These are phyloP conservation scores for Tursiops truncatus DNA, from an alignment of 2,113 vertebrate genomes.

Conservation along the genomic window DNA sequence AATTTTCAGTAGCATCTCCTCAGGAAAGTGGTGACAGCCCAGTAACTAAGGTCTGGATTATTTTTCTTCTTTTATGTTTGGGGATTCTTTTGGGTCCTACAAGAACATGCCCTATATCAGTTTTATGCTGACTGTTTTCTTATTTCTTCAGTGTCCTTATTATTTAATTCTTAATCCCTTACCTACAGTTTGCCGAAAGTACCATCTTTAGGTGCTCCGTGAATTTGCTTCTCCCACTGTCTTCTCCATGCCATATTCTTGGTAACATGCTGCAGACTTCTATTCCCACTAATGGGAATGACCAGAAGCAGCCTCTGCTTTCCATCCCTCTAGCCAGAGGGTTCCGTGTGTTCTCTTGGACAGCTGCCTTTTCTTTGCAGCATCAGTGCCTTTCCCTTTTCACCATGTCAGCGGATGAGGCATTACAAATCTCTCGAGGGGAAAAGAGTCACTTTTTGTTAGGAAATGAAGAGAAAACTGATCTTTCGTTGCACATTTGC, in stretches of 20 bases:
- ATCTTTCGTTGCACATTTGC: neutral
- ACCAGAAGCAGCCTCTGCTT: neutral
- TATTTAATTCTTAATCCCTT: neutral
- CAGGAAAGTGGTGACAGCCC: neutral
- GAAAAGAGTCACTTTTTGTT: neutral
- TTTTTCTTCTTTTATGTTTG: neutral
- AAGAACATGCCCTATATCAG: neutral
- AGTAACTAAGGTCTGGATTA: neutral
- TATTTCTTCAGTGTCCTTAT: neutral
- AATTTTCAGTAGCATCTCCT: neutral
- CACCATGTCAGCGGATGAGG: neutral
- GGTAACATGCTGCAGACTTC: neutral
- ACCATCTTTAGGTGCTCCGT: neutral
- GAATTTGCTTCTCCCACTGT: neutral
- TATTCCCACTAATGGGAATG: neutral
- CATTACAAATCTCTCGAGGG: neutral
- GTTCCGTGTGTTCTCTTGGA: neutral
- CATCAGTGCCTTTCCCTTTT: neutral
- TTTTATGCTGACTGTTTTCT: neutral
- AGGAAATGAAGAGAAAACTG: neutral
- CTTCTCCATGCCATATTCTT: neutral
- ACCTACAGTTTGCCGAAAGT: neutral
- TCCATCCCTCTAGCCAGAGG: neutral
- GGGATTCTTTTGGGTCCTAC: neutral
- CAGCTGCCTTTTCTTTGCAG: neutral